Conservation (phyloP, 2,113 vertebrate species). For the Sitta europaea region DNA sequence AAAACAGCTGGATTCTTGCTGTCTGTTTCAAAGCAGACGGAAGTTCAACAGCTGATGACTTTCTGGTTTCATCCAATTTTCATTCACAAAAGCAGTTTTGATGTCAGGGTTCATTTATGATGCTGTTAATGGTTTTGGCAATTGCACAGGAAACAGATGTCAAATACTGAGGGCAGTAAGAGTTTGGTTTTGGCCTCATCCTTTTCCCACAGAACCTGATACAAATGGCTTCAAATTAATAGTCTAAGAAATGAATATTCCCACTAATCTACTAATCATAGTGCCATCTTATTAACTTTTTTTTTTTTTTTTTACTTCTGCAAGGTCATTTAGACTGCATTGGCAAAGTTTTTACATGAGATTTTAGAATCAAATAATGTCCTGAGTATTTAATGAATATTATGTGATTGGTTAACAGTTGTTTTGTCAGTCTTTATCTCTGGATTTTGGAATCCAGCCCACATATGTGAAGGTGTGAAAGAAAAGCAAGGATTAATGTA, state of each 20-base stretch:
- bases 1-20: background rate
- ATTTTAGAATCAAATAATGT: background rate
- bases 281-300: background rate
- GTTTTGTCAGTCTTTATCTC: background rate
- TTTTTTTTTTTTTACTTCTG: background rate
- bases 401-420: background rate
- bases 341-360: background rate
- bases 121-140: background rate
- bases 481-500: background rate
- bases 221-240: background rate
- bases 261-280: background rate
- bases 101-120: background rate
- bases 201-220: slow-evolving; percentile 1
- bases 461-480: background rate
- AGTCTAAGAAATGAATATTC: background rate
- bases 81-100: slow-evolving; percentile 36
- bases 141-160: slow-evolving; percentile 51
- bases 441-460: background rate
- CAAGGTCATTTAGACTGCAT: background rate
- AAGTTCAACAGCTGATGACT: background rate
- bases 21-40: background rate
- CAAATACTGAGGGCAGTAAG: background rate
- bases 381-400: background rate
- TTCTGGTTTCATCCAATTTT: slow-evolving; percentile 12
- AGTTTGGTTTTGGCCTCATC: background rate